Conservation (phyloP, 1,140 invertebrate species). For the Saccostrea cuccullata region DNA sequence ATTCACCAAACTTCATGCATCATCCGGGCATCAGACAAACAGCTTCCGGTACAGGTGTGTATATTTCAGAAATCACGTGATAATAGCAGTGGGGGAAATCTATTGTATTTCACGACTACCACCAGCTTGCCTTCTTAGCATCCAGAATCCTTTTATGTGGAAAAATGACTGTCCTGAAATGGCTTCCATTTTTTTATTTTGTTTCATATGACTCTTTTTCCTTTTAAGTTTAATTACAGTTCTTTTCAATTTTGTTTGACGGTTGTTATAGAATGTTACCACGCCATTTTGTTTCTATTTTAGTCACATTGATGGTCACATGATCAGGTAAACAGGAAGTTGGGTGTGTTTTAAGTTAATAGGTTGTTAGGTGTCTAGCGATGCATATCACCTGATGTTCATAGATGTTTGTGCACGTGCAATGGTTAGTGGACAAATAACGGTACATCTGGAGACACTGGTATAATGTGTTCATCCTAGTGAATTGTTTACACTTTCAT, state of each 20-base stretch:
- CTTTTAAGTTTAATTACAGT: neutral
- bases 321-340: conserved; percentile 15
- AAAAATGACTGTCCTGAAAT: too few relatives aligned
- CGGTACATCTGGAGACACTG: neutral
- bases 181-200: too few relatives aligned
- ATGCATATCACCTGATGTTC: neutral
- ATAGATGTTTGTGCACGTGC: neutral
- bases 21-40: conserved; percentile 78
- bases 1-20: conserved; percentile 85
- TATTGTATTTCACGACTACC: too few relatives aligned
- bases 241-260: neutral
- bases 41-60: conserved; percentile 80
- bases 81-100: neutral
- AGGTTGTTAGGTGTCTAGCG: neutral
- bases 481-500: neutral
- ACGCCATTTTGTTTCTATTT: neutral
- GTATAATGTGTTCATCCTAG: neutral
- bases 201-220: neutral
- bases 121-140: too few relatives aligned
- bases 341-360: neutral
- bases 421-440: neutral
- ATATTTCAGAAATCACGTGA: neutral
- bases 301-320: conserved; percentile 33
- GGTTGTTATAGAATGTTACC: neutral
- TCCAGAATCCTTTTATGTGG: too few relatives aligned